phyloP scores from a whole-genome alignment of 2,888 invertebrate genomes.

The Leptothorax acervorum region DNA sequence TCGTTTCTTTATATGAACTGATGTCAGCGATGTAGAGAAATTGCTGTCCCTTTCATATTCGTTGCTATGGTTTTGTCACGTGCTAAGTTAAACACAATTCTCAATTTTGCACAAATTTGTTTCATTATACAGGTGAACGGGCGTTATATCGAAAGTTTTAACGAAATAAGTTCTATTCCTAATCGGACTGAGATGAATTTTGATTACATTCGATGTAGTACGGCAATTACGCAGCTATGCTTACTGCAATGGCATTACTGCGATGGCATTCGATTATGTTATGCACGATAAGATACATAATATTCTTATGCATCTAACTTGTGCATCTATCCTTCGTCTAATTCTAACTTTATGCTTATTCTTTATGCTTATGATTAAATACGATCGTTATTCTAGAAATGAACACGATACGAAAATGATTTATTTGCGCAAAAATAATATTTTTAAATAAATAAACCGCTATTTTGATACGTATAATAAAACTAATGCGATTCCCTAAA shows the following conservation, averaged over 20 bases:
- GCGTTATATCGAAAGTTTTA: background rate
- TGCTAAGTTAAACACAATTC: background rate
- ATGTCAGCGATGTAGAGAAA: background rate
- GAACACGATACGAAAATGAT: background rate
- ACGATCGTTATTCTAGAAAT: background rate
- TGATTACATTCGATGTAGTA: background rate
- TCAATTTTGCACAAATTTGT: background rate
- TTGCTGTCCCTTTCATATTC: background rate
- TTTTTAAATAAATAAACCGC: background rate
- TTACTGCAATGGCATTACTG: no score
- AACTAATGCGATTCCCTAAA: background rate
- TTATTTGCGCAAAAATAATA: background rate
- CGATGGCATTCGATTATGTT: background rate
- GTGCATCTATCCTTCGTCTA: background rate
- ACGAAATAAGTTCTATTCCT: background rate
- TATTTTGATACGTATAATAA: background rate
- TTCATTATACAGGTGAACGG: background rate
- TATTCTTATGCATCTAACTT: background rate
- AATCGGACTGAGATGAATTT: background rate
- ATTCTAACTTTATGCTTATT: background rate
- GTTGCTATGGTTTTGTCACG: constrained; percentile 33
- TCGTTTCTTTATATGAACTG: background rate
- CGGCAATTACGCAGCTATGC: background rate
- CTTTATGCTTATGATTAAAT: background rate
- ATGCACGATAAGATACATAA: background rate